These are phyloP conservation scores for Drosophila melanica DNA, from an alignment of 1,140 invertebrate genomes.

Conservation along the genomic window DNA sequence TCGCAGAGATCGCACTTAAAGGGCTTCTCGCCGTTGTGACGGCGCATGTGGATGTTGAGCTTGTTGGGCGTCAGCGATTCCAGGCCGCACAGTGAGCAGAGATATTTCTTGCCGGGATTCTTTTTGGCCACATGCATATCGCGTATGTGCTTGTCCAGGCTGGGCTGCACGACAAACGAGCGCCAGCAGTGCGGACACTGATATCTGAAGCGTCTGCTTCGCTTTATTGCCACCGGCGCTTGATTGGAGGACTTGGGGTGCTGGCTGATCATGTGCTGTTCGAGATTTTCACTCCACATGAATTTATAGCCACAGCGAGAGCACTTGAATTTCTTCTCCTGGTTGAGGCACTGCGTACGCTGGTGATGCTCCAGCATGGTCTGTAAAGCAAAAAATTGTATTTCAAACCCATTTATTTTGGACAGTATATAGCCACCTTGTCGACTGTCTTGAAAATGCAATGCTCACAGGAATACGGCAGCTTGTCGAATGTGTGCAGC, in stretches of 20 bases:
- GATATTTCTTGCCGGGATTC: constrained; percentile 70
- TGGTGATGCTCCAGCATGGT: constrained; percentile 54
- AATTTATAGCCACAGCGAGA: constrained; percentile 64
- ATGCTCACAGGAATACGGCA: constrained; percentile 59
- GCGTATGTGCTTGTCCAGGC: constrained; percentile 67
- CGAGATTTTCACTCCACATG: constrained; percentile 66
- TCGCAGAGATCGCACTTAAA: constrained; percentile 82
- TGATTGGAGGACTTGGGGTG: constrained; percentile 46
- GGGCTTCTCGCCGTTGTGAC: constrained; percentile 84
- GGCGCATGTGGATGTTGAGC: constrained; percentile 86
- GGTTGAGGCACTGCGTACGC: constrained; percentile 54
- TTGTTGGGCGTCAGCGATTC: constrained; percentile 86
- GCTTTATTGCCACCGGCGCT: constrained; percentile 26
- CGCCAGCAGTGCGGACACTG: constrained; percentile 72
- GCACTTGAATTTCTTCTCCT: constrained; percentile 61
- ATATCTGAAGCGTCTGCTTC: constrained; percentile 63
- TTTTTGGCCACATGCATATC: constrained; percentile 72
- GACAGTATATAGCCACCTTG: constrained; percentile 29
- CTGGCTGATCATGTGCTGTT: constrained; percentile 50
- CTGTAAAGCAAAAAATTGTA: constrained; percentile 12
- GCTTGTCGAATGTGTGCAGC: constrained; percentile 64
- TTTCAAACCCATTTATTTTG: background rate
- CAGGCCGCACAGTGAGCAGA: constrained; percentile 86
- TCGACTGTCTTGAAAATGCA: constrained; percentile 67
- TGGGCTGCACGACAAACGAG: constrained; percentile 65